phyloP scores from a whole-genome alignment of 1,140 invertebrate genomes.

The Asbolus verrucosus region DNA sequence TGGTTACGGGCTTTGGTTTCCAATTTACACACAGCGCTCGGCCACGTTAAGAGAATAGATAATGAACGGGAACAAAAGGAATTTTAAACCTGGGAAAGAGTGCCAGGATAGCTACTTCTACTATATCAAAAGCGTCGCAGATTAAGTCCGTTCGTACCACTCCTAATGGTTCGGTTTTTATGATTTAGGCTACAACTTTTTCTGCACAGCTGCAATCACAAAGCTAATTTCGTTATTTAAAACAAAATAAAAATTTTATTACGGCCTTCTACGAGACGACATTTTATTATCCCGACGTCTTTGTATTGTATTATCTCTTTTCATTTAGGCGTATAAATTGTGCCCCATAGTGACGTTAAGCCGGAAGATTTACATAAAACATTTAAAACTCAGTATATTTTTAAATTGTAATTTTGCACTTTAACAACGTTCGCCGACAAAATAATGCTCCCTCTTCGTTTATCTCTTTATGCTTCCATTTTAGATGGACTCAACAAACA shows the following conservation, averaged over 20 bases:
- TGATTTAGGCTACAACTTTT: no score
- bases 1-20: conserved; percentile 48
- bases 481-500: no score
- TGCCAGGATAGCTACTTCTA: conserved; percentile 18
- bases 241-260: conserved; percentile 29
- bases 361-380: conserved; percentile 38
- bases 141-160: no score
- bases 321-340: conserved; percentile 39
- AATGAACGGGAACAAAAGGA: conserved; percentile 44
- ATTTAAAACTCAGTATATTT: conserved; percentile 17
- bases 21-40: conserved; percentile 41
- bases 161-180: no score
- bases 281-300: conserved; percentile 24
- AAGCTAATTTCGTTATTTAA: conserved; percentile 21
- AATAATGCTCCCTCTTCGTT: no score
- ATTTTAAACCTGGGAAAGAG: conserved; percentile 24
- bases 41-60: conserved; percentile 46
- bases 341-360: conserved; percentile 23
- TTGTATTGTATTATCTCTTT: conserved; percentile 32
- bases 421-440: no score
- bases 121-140: conserved; percentile 9
- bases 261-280: conserved; percentile 10
- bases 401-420: conserved; percentile 23
- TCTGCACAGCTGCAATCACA: no score
- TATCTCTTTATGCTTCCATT: no score